These are phyloP conservation scores for Cinclus cinclus DNA, from an alignment of 2,113 vertebrate species.

Conservation along the genomic window DNA sequence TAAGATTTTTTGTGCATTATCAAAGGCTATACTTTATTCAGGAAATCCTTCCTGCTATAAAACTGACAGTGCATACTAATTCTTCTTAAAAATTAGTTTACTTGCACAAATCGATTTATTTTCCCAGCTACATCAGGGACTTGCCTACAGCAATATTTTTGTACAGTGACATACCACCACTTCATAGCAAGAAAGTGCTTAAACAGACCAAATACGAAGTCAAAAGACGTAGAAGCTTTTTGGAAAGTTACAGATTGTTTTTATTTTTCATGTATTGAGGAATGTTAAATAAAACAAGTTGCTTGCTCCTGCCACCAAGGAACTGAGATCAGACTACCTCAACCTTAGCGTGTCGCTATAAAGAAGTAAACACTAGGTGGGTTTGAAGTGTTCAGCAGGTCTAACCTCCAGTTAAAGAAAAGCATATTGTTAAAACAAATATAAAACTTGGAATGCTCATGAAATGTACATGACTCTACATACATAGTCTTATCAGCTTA, in stretches of 20 bases:
- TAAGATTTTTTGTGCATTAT: background rate
- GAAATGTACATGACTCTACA: constrained; percentile 58
- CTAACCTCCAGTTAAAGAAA: constrained; percentile 9
- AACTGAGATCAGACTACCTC: background rate
- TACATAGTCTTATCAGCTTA: constrained; percentile 43
- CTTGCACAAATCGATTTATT: constrained; percentile 50
- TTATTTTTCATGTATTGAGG: background rate
- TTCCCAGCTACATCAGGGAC: background rate
- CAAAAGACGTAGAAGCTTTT: constrained; percentile 2
- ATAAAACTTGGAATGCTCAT: constrained; percentile 22
- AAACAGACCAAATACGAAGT: background rate
- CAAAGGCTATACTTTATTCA: constrained; percentile 47
- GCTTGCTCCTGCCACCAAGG: constrained; percentile 30
- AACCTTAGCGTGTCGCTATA: background rate
- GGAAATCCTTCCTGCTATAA: constrained; percentile 38
- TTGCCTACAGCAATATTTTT: background rate
- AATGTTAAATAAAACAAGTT: constrained; percentile 4
- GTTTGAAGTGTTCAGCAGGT: constrained; percentile 41
- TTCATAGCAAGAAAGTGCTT: background rate
- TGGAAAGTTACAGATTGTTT: background rate
- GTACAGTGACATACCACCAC: constrained; percentile 9
- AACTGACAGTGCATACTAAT: constrained; percentile 53
- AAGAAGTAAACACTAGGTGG: constrained; percentile 36
- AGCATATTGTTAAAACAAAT: constrained; percentile 9
- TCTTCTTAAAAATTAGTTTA: constrained; percentile 42